Base-by-base conservation (phyloP, 2,888 invertebrate genomes). In the Fragum sueziense region DNA sequence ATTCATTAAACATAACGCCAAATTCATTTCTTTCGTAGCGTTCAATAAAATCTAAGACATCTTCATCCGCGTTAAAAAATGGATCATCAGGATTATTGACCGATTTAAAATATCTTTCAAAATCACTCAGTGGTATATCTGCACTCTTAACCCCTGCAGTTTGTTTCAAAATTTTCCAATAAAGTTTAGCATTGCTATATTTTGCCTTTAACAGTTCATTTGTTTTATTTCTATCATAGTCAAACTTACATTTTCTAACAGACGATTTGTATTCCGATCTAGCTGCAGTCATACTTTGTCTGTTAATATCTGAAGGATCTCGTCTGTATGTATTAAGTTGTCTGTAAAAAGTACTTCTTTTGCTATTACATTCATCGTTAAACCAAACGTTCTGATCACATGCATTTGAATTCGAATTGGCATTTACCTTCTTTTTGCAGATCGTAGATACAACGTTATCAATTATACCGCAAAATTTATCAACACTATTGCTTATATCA, bases 181-280 rank as follows among this genome's bases (percentile, higher is more conserved):
- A 67, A 52, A 52, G 52, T 22, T 69, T 69, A 6, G 69, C 69
- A 25, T 69, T 52, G 11, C 52, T 69, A 4, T 51, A 31, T 69
- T 69, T 69, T 17, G 69, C 69, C 14, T 69, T 51, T 17, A 69
- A 9, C 7, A 52, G 52, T 52, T 52, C 52, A 52, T 6, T 14
- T 37, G 37, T 74, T 65, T 74, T 17, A 20, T 27, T 20, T 57
- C 57, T 74, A 20, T 74, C 74, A 68, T 54, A 74, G 37, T 74
- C 17, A 54, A 37, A 74, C 27, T 33, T 37, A 17, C 27, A 22
- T 37, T 74, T 74, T 57, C 74, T 37, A 14, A 67, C 20, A 51
- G 20, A 62, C 6, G n/a, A 22, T 57, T 67, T 67, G 25, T 74
- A 74, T 2, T 54, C 57, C 2, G 68, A 74, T 22, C 65, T 11